Conservation (phyloP, 1,140 invertebrate species). For the Pomacea maculata region DNA sequence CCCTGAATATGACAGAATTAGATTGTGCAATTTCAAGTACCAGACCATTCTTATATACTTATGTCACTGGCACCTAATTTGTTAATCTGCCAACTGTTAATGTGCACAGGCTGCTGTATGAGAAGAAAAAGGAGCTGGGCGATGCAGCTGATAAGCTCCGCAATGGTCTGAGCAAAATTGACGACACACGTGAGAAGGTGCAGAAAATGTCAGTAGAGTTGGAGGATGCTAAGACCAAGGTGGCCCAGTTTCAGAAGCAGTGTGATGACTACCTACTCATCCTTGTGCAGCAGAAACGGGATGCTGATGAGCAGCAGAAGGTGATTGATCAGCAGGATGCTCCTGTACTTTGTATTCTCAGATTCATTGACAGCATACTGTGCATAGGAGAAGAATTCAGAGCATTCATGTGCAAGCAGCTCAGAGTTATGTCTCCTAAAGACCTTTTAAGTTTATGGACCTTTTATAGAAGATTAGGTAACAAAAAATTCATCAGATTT, state of each 20-base stretch:
- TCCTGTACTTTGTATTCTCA: no score
- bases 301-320: conserved; percentile 80
- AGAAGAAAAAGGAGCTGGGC: conserved; percentile 77
- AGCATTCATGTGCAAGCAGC: no score
- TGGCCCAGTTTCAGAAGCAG: conserved; percentile 75
- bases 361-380: no score
- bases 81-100: not conserved
- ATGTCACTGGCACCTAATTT: not conserved
- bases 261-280: conserved; percentile 81
- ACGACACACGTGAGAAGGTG: conserved; percentile 73
- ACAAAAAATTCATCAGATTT: no score
- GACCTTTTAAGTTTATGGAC: no score
- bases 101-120: conserved; percentile 73
- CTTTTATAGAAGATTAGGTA: no score
- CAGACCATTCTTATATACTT: not conserved
- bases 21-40: not conserved
- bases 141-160: conserved; percentile 75
- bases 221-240: conserved; percentile 78
- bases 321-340: conserved; percentile 32
- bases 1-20: no score
- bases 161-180: conserved; percentile 81
- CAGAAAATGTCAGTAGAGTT: conserved; percentile 82
- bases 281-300: conserved; percentile 79
- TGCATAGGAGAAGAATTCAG: no score
- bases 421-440: no score